Evolutionary conservation across 2,888 invertebrate species (phyloP).

Genomic region (Dastarcus helophoroides): DNA sequence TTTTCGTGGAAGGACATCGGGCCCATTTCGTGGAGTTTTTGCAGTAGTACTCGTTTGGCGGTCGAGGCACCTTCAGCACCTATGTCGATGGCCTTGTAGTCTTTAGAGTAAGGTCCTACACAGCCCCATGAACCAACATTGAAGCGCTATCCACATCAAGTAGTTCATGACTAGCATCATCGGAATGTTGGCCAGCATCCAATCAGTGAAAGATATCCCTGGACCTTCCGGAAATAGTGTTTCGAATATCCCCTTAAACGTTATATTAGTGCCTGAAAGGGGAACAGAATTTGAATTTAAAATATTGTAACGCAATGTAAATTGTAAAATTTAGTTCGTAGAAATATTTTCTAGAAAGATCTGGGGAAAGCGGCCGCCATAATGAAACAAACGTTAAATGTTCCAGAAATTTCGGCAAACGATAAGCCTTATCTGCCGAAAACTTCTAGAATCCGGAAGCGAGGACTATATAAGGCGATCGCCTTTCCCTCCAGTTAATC

Average conservation of each 20-base stretch:
- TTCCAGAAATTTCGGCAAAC: no score
- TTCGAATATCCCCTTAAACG: constrained; percentile 11
- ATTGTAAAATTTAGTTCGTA: no score
- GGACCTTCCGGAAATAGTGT: constrained; percentile 27
- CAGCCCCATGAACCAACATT: constrained; percentile 63
- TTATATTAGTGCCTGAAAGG: constrained; percentile 7
- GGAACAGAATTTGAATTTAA: not conserved
- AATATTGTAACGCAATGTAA: no score
- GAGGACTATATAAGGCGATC: no score
- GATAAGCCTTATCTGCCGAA: no score
- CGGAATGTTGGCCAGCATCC: constrained; percentile 72
- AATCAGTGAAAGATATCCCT: constrained; percentile 65
- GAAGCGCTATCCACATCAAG: constrained; percentile 62
- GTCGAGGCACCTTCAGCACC: constrained; percentile 22
- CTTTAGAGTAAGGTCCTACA: constrained; percentile 25
- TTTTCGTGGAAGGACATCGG: constrained; percentile 36
- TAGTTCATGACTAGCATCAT: constrained; percentile 62
- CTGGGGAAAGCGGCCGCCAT: no score
- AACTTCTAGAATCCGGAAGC: no score
- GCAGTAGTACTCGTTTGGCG: constrained; percentile 31
- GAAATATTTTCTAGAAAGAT: no score
- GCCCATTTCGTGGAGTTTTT: constrained; percentile 38
- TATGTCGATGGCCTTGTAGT: constrained; percentile 11
- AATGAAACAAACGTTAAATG: no score
- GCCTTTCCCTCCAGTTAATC: no score